Evolutionary conservation across 2,113 vertebrate species (phyloP), one percentile per base, ranked within the genome.

Genomic region (Hystrix brachyura): DNA sequence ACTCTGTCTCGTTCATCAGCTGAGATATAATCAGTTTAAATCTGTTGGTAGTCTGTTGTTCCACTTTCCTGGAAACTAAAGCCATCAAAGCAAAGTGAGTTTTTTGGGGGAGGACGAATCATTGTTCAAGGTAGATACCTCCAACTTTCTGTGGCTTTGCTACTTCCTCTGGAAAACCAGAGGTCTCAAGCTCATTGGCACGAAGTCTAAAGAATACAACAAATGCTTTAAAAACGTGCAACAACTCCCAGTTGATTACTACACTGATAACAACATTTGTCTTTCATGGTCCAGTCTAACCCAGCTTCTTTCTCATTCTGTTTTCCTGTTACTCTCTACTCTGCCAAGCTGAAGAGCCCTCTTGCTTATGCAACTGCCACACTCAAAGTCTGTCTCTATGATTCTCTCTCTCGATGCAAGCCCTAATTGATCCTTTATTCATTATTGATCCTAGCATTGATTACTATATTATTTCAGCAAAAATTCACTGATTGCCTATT

Each of bases 1-100:
- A 23, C 86, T 99, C 98, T 32, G 97, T 98, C 86, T 98, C 97
- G 25, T 46, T 89, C 99, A 99, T 99, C 96, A 99, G 98, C 65
- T 81, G 87, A 21, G 90, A 97, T 69, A 99, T 97, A 94, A 99
- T 98, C n/a, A 62, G 67, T 95, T 98, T 98, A 98, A 99, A 99
- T 19, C 13, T 95, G 96, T 99, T 97, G 3, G 23, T 85, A 43
- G 82, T 65, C 46, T 97, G 95, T 43, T n/a, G 97, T 71, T 65
- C 62, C 67, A 99, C 98, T 72, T 89, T 94, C 65, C 91, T 98
- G 96, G 98, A 98, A 62, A 96, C 99, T 99, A 95, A 32, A 98
- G 76, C 81, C 82, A 96, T 93, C 17, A 97, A 92, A 97, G 25
- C 0, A 89, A 95, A 97, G 23, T 91, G 23, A 96, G 51, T 80